A percentile compares a stretch with the other conserved stretches of the same genome.
These are phyloP conservation scores for Danaus melanippus DNA, from an alignment of 1,140 invertebrate genomes.

Conservation along the genomic window DNA sequence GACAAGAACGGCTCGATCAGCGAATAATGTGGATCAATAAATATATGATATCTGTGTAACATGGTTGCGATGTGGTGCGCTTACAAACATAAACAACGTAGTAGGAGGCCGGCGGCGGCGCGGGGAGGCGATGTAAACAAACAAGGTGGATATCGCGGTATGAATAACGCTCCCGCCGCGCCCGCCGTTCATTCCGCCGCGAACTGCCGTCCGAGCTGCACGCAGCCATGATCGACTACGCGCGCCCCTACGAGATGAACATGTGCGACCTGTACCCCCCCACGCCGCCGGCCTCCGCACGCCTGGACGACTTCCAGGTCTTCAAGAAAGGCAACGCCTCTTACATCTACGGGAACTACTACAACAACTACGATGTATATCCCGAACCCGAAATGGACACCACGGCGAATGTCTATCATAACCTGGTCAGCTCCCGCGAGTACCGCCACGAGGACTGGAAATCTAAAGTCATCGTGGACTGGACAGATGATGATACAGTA, in stretches of 20 bases:
- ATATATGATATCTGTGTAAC: too few species aligned
- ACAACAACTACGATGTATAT: constrained; percentile 50
- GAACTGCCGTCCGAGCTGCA: constrained; percentile 41
- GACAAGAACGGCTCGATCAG: too few species aligned
- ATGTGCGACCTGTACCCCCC: constrained; percentile 53
- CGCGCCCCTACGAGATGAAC: constrained; percentile 54
- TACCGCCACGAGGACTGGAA: constrained; percentile 66
- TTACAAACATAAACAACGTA: constrained; percentile 26
- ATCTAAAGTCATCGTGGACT: constrained; percentile 67
- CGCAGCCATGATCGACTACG: constrained; percentile 57
- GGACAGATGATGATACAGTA: constrained; percentile 73
- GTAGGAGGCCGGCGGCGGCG: constrained; percentile 25
- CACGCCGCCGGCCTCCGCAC: constrained; percentile 44
- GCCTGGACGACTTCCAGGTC: constrained; percentile 58
- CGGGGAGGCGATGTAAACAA: constrained; percentile 43
- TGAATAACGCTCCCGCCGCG: constrained; percentile 32
- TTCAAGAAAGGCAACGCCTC: constrained; percentile 50
- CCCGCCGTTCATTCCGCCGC: constrained; percentile 48
- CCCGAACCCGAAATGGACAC: constrained; percentile 42
- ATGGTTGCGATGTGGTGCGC: background rate
- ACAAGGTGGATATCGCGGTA: constrained; percentile 33
- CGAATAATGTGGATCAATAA: too few species aligned
- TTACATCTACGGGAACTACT: constrained; percentile 57
- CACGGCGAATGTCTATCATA: constrained; percentile 49
- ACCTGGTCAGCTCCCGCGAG: constrained; percentile 41